Evolutionary conservation across 2,113 vertebrate genomes (phyloP).

Genomic region (Delphinus delphis): DNA sequence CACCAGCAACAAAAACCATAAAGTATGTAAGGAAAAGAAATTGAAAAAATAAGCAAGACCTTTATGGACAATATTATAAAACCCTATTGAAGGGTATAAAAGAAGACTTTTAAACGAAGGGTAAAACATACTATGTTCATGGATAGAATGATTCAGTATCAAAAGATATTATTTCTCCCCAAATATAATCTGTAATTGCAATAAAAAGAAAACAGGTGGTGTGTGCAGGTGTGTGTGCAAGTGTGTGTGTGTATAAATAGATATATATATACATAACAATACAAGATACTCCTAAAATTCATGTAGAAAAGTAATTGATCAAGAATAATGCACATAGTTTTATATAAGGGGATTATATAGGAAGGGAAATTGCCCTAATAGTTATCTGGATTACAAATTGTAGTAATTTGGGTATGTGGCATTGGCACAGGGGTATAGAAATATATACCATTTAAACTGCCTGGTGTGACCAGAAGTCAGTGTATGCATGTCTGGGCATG

Average conservation of each 20-base stretch:
- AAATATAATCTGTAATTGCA: not conserved
- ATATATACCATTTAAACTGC: not conserved
- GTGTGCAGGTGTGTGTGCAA: not conserved
- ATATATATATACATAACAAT: not conserved
- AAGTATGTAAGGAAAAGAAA: not conserved
- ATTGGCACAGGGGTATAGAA: not conserved
- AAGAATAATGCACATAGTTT: not conserved
- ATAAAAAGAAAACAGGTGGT: not conserved
- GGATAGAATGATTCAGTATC: not conserved
- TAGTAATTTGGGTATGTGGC: not conserved
- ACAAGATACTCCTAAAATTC: not conserved
- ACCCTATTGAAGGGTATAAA: not conserved
- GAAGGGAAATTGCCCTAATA: not conserved
- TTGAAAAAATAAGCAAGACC: not conserved
- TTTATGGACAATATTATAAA: not conserved
- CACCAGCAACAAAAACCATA: not conserved
- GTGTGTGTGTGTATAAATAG: too few species aligned
- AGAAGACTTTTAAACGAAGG: not conserved
- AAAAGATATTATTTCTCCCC: not conserved
- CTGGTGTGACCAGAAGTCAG: not conserved
- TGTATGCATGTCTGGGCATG: rapidly evolving
- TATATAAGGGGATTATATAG: not conserved
- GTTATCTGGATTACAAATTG: not conserved
- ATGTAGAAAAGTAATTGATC: not conserved
- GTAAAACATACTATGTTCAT: not conserved